Evolutionary conservation across 2,797 vertebrate species (phyloP).

Genomic region (Nothura maculosa): DNA sequence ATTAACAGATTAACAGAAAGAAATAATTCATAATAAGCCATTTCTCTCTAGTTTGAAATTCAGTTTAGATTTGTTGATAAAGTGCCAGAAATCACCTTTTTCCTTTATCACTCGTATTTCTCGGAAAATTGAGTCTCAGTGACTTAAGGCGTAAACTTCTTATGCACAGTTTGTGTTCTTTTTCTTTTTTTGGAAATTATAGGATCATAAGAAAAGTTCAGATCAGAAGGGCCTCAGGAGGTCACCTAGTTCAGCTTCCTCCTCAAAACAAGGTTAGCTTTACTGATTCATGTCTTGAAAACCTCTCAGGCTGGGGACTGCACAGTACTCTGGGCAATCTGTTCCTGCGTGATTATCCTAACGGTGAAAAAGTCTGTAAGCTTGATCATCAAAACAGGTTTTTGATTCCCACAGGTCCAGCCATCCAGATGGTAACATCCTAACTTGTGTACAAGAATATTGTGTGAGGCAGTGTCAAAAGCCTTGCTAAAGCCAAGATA

Average conservation of each 20-base stretch:
- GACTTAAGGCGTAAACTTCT: neutral
- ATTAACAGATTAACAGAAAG: neutral
- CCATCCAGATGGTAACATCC: too few relatives aligned
- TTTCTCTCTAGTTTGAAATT: neutral
- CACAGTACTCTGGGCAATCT: neutral
- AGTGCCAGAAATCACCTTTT: neutral
- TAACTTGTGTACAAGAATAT: neutral
- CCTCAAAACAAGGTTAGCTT: neutral
- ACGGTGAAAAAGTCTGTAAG: neutral
- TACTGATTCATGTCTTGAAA: neutral
- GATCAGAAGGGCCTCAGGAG: neutral
- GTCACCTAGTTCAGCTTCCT: neutral
- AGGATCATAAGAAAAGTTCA: neutral
- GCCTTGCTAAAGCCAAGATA: neutral
- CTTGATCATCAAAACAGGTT: neutral
- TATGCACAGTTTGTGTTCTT: too few relatives aligned
- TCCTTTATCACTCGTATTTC: neutral
- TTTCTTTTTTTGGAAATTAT: neutral
- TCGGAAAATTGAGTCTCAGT: neutral
- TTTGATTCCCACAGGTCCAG: neutral
- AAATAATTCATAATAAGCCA: neutral
- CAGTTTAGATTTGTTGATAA: neutral
- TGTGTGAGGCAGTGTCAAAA: neutral
- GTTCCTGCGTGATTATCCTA: neutral
- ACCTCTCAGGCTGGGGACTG: neutral